A percentile compares a stretch with the other conserved stretches of the same genome.
phyloP scores from a whole-genome alignment of 92 coral and sea anemone species.

The Montipora capitata region DNA sequence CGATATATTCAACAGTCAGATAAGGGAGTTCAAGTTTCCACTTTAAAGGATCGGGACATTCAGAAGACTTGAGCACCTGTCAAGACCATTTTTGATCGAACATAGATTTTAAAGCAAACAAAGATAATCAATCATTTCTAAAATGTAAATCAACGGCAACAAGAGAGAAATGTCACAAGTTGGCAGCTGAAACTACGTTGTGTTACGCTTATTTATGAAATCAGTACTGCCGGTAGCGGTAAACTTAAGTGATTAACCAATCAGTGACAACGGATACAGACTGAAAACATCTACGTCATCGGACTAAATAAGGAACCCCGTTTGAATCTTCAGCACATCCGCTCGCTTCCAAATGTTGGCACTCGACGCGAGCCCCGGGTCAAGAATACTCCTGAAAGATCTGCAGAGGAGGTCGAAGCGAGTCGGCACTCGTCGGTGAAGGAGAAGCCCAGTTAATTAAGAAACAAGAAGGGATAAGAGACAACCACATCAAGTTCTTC shows the following conservation, averaged over 20 bases:
- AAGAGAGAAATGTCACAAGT: too few species aligned
- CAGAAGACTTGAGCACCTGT: too few species aligned
- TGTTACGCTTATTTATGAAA: too few species aligned
- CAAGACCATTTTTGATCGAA: too few species aligned
- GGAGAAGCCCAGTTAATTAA: background rate
- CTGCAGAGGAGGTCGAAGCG: background rate
- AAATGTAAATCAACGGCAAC: too few species aligned
- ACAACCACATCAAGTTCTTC: background rate
- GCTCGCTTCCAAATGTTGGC: background rate
- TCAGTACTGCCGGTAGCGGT: too few species aligned
- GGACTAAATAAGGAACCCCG: background rate
- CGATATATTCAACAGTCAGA: background rate
- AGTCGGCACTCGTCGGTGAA: background rate
- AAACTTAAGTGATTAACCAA: constrained; percentile 39
- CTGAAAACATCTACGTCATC: constrained; percentile 64
- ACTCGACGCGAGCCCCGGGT: constrained; percentile 40
- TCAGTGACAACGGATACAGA: constrained; percentile 61
- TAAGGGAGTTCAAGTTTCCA: background rate
- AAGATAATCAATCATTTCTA: too few species aligned
- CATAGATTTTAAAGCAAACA: too few species aligned
- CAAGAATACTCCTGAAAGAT: constrained; percentile 16
- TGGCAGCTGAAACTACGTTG: too few species aligned
- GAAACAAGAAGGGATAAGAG: background rate
- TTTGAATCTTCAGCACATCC: background rate
- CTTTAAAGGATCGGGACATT: background rate